Evolutionary conservation across 35 echinoderm and acorn worm species (phyloP).

Genomic region (Heliocidaris erythrogramma): DNA sequence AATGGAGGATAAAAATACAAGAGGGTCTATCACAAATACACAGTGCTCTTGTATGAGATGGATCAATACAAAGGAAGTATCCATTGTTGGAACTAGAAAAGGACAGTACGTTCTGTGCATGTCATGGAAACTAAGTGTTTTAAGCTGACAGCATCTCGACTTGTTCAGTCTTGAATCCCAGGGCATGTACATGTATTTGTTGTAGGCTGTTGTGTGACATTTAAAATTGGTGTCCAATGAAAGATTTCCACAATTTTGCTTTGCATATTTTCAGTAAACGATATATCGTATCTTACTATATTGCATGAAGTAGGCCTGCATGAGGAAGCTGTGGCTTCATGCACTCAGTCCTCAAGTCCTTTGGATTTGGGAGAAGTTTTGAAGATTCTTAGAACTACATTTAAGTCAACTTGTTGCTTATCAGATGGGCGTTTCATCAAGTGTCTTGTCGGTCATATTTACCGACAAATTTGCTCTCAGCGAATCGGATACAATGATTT

Average conservation of each 20-base stretch:
- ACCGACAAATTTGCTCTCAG: no score
- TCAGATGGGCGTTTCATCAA: no score
- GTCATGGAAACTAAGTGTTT: no score
- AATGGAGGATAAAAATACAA: conserved; percentile 4
- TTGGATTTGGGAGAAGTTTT: not conserved
- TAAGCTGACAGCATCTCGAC: no score
- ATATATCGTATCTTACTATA: no score
- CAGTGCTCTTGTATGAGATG: not conserved
- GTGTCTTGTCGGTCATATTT: no score
- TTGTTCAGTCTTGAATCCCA: not conserved
- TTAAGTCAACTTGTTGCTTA: no score
- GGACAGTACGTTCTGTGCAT: not conserved
- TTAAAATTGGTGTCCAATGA: not conserved
- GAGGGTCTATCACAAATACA: not conserved
- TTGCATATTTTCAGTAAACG: not conserved
- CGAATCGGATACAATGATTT: no score
- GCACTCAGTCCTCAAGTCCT: no score
- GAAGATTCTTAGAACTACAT: not conserved
- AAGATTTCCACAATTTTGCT: not conserved
- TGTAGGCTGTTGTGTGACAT: not conserved
- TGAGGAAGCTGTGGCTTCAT: no score
- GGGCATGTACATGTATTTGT: not conserved
- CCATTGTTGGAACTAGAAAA: not conserved
- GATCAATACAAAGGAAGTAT: not conserved
- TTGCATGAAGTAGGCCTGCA: no score